Evolutionary conservation across 2,113 vertebrate genomes (phyloP).

Genomic region (Limanda limanda): DNA sequence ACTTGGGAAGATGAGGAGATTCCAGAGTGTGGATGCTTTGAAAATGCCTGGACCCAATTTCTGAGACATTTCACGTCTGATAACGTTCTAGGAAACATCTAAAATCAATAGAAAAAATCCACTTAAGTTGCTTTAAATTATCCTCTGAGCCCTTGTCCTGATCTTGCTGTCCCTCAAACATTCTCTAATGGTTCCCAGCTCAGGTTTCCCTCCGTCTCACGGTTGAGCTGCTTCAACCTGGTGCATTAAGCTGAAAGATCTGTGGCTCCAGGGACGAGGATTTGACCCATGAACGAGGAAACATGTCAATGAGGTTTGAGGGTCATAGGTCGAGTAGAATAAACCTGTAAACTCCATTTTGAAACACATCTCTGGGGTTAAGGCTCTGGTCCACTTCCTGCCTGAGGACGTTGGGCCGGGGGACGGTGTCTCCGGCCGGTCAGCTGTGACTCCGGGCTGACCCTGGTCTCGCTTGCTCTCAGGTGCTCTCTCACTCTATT

Average conservation of each 20-base stretch:
- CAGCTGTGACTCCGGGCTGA: conserved; percentile 49
- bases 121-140: neutral
- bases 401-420: conserved; percentile 1
- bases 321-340: conserved; percentile 53
- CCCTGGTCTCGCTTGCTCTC: conserved; percentile 37
- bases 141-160: neutral
- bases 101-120: neutral
- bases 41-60: too few species aligned
- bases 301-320: conserved; percentile 40
- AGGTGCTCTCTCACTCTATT: conserved; percentile 74
- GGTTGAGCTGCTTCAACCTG: neutral
- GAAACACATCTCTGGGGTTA: conserved; percentile 33
- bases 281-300: conserved; percentile 49
- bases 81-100: neutral
- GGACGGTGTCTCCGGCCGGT: neutral
- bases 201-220: neutral
- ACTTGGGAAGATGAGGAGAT: too few species aligned
- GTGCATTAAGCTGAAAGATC: conserved; percentile 13
- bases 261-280: conserved; percentile 10
- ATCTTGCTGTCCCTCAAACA: neutral
- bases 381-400: conserved; percentile 45
- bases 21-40: too few species aligned
- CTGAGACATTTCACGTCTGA: too few species aligned
- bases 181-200: neutral
- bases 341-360: conserved; percentile 33